Evolutionary conservation across 2,888 invertebrate species (phyloP).

Genomic region (Clitarchus hookeri): DNA sequence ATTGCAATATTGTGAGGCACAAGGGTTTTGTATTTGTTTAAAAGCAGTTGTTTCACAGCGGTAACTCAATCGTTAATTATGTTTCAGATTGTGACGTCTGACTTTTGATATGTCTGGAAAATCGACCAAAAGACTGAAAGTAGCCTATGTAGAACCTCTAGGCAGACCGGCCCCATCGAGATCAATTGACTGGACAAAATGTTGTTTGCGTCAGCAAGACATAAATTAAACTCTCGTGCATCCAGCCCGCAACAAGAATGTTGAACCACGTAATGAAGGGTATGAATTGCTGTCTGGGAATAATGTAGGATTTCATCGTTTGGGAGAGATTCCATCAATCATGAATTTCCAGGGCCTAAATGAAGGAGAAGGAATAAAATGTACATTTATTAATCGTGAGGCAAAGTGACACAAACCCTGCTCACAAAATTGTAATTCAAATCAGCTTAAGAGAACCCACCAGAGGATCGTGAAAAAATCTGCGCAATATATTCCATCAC

Average conservation of each 20-base stretch:
- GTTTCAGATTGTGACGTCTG: neutral
- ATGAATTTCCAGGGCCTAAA: neutral
- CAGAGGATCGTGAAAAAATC: neutral
- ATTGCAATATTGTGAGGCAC: neutral
- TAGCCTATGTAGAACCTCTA: neutral
- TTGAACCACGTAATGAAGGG: neutral
- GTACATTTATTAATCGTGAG: neutral
- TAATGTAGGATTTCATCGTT: neutral
- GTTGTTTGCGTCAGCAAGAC: constrained; percentile 16
- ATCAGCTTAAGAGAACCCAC: neutral
- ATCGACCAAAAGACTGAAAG: neutral
- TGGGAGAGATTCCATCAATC: neutral
- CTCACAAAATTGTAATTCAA: neutral
- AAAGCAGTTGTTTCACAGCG: neutral
- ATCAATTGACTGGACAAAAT: constrained; percentile 15
- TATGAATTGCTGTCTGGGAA: neutral
- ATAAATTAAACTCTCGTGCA: neutral
- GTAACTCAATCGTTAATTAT: neutral
- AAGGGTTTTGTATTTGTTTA: neutral
- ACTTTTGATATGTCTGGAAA: neutral
- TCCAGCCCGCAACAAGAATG: neutral
- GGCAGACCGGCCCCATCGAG: neutral
- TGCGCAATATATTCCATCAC: neutral
- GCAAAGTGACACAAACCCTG: neutral
- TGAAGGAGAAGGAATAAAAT: neutral